Percentiles rank a stretch among this genome's conserved stretches.
Conservation (phyloP, 37 sponge, comb jelly and placozoan species). For the Aplysina aerophoba region DNA sequence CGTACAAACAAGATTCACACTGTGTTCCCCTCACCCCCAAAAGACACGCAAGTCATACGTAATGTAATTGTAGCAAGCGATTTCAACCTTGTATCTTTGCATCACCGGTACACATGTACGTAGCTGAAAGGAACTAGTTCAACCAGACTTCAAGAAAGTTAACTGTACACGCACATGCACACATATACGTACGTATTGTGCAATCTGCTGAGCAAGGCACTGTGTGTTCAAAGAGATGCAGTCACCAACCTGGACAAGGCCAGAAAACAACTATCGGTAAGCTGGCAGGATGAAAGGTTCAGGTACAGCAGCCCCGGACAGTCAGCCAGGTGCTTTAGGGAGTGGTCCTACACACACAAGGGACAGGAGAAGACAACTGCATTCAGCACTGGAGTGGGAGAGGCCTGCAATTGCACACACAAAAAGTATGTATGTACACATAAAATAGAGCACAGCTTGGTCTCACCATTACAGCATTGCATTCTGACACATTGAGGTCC, state of each 20-base stretch:
- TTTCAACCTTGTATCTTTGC: too few species aligned
- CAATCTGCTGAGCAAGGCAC: too few species aligned
- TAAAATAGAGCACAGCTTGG: not conserved
- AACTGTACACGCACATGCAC: slow-evolving; percentile 1
- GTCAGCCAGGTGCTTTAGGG: slow-evolving; percentile 65
- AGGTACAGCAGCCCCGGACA: slow-evolving; percentile 92
- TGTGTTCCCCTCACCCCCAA: too few species aligned
- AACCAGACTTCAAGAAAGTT: not conserved
- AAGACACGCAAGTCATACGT: too few species aligned
- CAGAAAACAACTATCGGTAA: slow-evolving; percentile 81
- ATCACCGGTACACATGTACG: too few species aligned
- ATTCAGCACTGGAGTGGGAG: not conserved
- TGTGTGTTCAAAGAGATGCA: not conserved
- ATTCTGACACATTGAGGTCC: slow-evolving; percentile 94
- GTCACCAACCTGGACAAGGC: slow-evolving; percentile 73
- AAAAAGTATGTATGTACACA: not conserved
- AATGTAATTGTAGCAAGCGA: too few species aligned
- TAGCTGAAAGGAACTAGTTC: too few species aligned
- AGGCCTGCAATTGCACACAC: not conserved
- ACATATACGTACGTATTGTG: not conserved
- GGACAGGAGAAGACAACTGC: not conserved
- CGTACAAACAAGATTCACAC: too few species aligned
- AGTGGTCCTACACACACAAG: slow-evolving; percentile 59
- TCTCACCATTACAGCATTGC: slow-evolving; percentile 49
- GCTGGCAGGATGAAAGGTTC: slow-evolving; percentile 84